Percentiles rank a stretch among this genome's conserved stretches.
Conservation (phyloP, 2,113 vertebrate species). For the Accipiter virgatus region DNA sequence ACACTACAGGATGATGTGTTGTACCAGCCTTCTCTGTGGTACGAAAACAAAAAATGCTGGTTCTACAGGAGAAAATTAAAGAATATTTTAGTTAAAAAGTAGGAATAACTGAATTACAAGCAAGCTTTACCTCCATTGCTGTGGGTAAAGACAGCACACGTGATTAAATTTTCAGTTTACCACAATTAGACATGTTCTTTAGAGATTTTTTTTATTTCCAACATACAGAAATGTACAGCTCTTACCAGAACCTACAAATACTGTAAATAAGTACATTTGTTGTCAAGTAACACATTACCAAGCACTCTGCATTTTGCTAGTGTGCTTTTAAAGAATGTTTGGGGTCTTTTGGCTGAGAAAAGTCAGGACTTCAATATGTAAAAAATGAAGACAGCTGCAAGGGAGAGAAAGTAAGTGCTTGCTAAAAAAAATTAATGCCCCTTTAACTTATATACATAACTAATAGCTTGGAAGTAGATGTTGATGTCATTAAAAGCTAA, state of each 20-base stretch:
- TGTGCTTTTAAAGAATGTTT: not conserved
- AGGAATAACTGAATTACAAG: not conserved
- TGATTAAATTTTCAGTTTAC: not conserved
- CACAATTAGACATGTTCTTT: not conserved
- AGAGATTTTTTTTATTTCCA: slow-evolving; percentile 12
- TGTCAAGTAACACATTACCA: not conserved
- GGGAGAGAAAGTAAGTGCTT: not conserved
- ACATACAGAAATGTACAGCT: not conserved
- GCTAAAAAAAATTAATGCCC: not conserved
- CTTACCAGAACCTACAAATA: not conserved
- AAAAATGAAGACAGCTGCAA: not conserved
- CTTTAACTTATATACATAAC: not conserved
- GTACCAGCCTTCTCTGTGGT: not conserved
- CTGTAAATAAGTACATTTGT: not conserved
- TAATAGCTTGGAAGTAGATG: not conserved
- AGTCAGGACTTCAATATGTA: not conserved
- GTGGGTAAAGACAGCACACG: not conserved
- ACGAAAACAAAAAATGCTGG: not conserved
- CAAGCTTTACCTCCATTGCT: not conserved
- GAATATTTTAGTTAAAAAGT: not conserved
- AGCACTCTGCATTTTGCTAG: not conserved
- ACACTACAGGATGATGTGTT: not conserved
- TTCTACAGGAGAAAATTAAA: not conserved
- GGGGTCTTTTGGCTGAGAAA: not conserved
- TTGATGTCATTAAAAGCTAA: not conserved